These are phyloP conservation scores for Urocolius indicus DNA, from an alignment of 2,113 vertebrate species.

Conservation along the genomic window DNA sequence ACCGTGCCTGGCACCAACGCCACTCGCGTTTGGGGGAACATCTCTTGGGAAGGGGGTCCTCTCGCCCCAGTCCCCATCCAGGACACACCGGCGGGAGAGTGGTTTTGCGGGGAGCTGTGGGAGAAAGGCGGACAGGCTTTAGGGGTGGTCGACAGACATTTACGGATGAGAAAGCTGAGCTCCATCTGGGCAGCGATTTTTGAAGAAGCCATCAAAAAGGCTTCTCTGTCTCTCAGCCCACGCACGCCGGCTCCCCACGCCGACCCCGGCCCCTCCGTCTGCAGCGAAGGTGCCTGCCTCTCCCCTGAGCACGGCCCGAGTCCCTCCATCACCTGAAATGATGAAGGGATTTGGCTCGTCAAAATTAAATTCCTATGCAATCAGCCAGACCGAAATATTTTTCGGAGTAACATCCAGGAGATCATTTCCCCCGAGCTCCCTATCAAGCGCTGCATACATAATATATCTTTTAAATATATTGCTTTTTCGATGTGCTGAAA, in stretches of 20 bases:
- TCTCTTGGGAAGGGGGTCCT: background rate
- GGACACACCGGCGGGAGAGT: background rate
- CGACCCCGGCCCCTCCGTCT: background rate
- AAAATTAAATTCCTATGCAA: constrained; percentile 22
- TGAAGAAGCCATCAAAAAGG: background rate
- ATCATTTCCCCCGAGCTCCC: background rate
- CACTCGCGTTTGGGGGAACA: rapidly evolving
- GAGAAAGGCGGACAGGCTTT: background rate
- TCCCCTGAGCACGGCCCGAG: background rate
- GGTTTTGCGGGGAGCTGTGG: background rate
- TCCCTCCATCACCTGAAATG: background rate
- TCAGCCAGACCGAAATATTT: background rate
- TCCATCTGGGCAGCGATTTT: background rate
- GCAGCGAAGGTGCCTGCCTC: background rate
- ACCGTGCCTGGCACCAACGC: background rate
- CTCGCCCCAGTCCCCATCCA: rapidly evolving
- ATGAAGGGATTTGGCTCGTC: background rate
- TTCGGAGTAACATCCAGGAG: constrained; percentile 12
- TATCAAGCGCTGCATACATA: background rate
- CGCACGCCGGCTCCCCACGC: background rate
- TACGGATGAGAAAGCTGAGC: background rate
- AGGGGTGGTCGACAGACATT: background rate
- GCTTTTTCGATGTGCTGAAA: constrained; percentile 37
- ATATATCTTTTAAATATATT: constrained; percentile 20
- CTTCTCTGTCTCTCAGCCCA: background rate